Base-by-base conservation (phyloP, 1,140 invertebrate species). In the Caenorhabditis briggsae region DNA sequence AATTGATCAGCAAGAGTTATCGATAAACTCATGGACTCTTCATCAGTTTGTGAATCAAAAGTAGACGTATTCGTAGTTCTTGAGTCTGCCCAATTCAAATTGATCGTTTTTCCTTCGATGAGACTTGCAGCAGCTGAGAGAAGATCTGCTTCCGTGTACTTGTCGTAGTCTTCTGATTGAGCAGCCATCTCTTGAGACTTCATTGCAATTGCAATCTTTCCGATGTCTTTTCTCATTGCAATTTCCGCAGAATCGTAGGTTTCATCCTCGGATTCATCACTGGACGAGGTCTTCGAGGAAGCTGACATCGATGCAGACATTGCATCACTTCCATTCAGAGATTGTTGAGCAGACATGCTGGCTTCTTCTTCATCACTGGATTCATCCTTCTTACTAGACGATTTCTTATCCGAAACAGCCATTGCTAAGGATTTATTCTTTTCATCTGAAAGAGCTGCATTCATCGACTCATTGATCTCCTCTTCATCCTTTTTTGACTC, bases 401-500 rank as follows among this genome's bases (percentile, higher is more conserved):
- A 33, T 14, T 78, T 78, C 46, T 78, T 78, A 23, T 50, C 46
- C 6, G 64, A 70, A n/a, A 53, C 3, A 46, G 43, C 20, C 46
- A 41, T 50, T n/a, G 70, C 43, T 50, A 12, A 46, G 2, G 70
- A n/a, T 20, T 78, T 78, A 20, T 78, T 78, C 9, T 41, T 78
- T 11, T 78, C 70, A 41, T 48, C 70, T 50, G 43, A 50, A 78
- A 70, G 64, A 16, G 70, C 70, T 50, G 70, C 70, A 78, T 78
- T 78, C 46, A 78, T 50, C 12, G 70, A 78, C 18, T 78, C 46
- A 78, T 78, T 53, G 43, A 50, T 50, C 3, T 78, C 70, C 2
- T 78, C 70, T 78, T 78, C 70, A 53, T 78, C 70, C 70, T 78
- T 78, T 78, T 78, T 78, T 78, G 70, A 48, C 11, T 78, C 46